phyloP scores from a whole-genome alignment of 2,888 invertebrate species.

The Amphipoea oculea region DNA sequence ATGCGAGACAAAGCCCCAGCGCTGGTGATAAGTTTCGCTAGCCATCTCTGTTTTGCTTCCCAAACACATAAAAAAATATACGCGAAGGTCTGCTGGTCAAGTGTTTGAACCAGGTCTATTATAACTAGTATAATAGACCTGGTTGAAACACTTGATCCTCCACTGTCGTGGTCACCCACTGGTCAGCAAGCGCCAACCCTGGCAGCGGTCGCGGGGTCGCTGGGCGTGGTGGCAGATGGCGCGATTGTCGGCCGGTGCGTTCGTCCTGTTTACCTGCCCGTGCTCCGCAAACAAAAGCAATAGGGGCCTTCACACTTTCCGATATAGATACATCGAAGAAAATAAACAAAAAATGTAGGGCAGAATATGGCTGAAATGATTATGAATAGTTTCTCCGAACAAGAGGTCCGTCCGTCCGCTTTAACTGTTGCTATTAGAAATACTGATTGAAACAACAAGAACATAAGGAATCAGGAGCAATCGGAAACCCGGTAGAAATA shows the following conservation, averaged over 20 bases:
- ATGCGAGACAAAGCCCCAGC: no score
- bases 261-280: constrained; percentile 79
- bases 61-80: no score
- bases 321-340: background rate
- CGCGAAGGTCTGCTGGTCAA: background rate
- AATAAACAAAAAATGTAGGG: background rate
- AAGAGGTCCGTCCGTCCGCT: background rate
- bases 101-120: no score
- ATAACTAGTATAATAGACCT: background rate
- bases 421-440: background rate
- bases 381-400: background rate
- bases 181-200: constrained; percentile 51
- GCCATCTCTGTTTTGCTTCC: no score
- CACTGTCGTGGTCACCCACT: constrained; percentile 5
- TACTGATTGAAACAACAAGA: background rate
- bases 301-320: constrained; percentile 33
- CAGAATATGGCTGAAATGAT: background rate
- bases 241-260: constrained; percentile 75
- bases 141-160: background rate
- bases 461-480: background rate
- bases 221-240: constrained; percentile 82
- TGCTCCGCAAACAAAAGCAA: constrained; percentile 72
- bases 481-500: background rate
- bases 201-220: constrained; percentile 72
- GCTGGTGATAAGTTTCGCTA: no score